Evolutionary conservation across 2,797 vertebrate genomes (phyloP).

Genomic region (Telmatherina bonti): DNA sequence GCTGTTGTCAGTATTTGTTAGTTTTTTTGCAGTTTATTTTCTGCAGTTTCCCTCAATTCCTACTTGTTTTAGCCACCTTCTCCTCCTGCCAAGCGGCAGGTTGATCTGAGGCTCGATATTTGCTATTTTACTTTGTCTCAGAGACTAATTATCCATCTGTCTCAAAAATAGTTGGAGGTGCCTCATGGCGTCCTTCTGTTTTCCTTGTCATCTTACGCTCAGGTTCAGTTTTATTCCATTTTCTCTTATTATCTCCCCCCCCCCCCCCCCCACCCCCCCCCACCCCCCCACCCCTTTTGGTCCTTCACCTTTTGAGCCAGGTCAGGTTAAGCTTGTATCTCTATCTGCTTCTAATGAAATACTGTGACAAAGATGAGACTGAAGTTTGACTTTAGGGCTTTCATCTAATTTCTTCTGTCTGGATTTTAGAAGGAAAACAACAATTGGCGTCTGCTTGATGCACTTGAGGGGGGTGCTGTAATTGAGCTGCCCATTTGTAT

Average conservation of each 20-base stretch:
- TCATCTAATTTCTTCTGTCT: constrained; percentile 40
- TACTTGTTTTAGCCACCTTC: constrained; percentile 22
- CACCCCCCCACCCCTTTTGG: constrained; percentile 15
- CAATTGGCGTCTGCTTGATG: constrained; percentile 38
- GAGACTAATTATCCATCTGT: constrained; percentile 75
- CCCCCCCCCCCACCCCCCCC: too few species aligned
- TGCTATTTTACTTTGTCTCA: constrained; percentile 56
- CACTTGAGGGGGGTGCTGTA: constrained; percentile 24
- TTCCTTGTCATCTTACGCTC: constrained; percentile 34
- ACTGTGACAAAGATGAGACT: not conserved
- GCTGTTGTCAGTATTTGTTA: not conserved
- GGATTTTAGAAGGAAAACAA: constrained; percentile 37
- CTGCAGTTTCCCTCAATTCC: constrained; percentile 32
- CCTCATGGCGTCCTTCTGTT: constrained; percentile 55
- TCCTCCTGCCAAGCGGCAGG: constrained; percentile 31
- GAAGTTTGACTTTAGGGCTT: constrained; percentile 20
- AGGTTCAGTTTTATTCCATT: too few species aligned
- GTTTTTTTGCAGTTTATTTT: constrained; percentile 35
- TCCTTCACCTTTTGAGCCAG: constrained; percentile 14
- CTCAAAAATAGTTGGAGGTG: constrained; percentile 51
- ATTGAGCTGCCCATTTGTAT: constrained; percentile 55
- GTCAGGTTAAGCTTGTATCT: not conserved
- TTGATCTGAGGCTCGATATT: constrained; percentile 45
- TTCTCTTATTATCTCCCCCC: too few species aligned
- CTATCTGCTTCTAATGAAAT: constrained; percentile 18